These are phyloP conservation scores for Sycophaga agraensis DNA, from an alignment of 1,140 invertebrate species.

Conservation along the genomic window DNA sequence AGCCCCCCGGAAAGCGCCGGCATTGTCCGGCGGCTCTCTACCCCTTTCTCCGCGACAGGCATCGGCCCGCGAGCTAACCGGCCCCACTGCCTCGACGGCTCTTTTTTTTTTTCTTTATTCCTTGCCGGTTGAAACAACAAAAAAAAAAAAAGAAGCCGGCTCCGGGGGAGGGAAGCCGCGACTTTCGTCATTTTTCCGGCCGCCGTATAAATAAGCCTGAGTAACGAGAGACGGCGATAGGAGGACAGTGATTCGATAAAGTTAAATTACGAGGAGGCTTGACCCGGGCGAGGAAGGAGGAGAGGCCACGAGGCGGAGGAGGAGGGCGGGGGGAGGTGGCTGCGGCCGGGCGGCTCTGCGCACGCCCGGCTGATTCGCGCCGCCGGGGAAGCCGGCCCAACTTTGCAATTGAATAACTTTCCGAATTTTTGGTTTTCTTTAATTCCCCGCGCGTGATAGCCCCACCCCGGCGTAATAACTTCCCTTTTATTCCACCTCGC, in stretches of 20 bases:
- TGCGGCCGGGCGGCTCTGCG: background rate
- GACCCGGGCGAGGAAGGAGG: too few relatives aligned
- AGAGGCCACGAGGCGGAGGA: too few relatives aligned
- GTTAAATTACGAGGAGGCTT: constrained; percentile 40
- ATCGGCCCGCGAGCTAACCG: background rate
- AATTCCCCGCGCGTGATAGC: constrained; percentile 38
- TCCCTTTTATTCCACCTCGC: constrained; percentile 4
- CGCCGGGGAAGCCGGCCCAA: constrained; percentile 7
- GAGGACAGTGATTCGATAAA: constrained; percentile 37
- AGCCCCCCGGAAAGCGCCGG: constrained; percentile 30
- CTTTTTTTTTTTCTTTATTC: too few relatives aligned
- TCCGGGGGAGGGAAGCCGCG: too few relatives aligned
- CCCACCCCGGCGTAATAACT: constrained; percentile 13
- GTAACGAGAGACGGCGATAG: constrained; percentile 28
- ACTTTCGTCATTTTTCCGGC: constrained; percentile 30
- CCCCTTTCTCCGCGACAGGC: background rate
- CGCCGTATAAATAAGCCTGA: constrained; percentile 34
- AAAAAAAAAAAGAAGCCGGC: too few relatives aligned
- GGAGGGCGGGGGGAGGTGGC: background rate
- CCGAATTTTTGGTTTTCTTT: constrained; percentile 44
- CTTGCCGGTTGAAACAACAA: too few relatives aligned
- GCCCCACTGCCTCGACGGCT: too few relatives aligned
- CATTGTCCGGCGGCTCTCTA: background rate
- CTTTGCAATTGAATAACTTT: constrained; percentile 44
- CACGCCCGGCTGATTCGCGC: constrained; percentile 20